These are phyloP conservation scores for Abramis brama DNA, from an alignment of 2,113 vertebrate genomes.

Conservation along the genomic window DNA sequence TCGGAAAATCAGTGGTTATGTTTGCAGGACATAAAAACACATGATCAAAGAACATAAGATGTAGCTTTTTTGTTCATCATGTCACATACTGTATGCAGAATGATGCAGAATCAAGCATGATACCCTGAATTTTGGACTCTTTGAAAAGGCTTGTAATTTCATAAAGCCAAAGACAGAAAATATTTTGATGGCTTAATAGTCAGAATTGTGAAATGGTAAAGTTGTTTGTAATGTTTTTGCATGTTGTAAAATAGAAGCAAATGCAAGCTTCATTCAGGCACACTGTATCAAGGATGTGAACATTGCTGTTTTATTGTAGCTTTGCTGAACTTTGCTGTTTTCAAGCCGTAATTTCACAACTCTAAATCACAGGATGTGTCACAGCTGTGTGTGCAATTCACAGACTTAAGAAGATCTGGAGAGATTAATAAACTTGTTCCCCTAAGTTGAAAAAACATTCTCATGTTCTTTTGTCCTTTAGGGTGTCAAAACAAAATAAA, in stretches of 20 bases:
- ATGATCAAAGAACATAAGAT: not conserved
- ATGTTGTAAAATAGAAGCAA: not conserved
- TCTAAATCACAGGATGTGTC: constrained; percentile 17
- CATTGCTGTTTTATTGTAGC: not conserved
- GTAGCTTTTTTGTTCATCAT: not conserved
- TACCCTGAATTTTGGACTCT: not conserved
- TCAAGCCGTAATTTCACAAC: not conserved
- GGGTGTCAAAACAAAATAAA: constrained; percentile 27
- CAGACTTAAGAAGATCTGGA: not conserved
- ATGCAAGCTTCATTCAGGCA: not conserved
- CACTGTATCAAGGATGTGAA: not conserved
- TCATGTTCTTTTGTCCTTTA: constrained; percentile 16
- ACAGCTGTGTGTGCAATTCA: not conserved
- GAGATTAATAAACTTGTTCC: constrained; percentile 32
- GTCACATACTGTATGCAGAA: not conserved
- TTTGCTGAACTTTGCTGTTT: constrained; percentile 2
- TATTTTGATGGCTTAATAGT: not conserved
- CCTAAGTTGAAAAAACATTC: not conserved
- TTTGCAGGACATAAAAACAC: not conserved
- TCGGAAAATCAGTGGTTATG: not conserved
- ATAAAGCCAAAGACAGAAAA: not conserved
- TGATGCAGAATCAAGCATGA: not conserved
- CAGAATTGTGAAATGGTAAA: not conserved
- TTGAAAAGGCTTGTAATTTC: not conserved
- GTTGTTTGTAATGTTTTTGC: not conserved